Evolutionary conservation across 30 jellyfish, hydroid and myxozoan species (phyloP), one percentile per base, ranked within the genome.

Genomic region (Calvadosia cruxmelitensis): DNA sequence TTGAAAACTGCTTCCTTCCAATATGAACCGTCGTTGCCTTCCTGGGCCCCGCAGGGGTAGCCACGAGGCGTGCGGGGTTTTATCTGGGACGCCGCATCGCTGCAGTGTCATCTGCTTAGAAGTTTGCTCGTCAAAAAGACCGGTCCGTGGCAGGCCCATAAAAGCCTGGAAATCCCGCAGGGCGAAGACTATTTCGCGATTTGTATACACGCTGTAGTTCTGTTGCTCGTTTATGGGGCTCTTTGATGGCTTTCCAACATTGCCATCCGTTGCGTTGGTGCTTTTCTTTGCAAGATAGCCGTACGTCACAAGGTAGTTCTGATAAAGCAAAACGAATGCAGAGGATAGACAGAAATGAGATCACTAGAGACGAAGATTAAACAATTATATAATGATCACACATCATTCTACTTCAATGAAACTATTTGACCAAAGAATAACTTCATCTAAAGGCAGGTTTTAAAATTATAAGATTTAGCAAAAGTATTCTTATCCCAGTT

Each of bases 1-100:
- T 85, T 85, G 73, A 50, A 53, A 66, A 42, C 78, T 52, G 24
- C 74, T 81, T 66, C 73, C 85, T 0, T 62, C 49, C 29, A 70
- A 84, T 66, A 5, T 72, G 31, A 80, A 23, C 3, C 79, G 49
- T 53, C 81, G 67, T 29, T 81, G 67, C 24, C 93, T 62, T 34
- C 77, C 48, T 23, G 27, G 33, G 23, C 72, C n/a, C 10, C 65
- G 2, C 2, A 51, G 81, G 13, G 82, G 85, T n/a, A 80, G 23
- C 93, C 93, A 80, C 31, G 93, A 28, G 3, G 65, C 81, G 62
- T 80, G 94, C 25, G 88, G 94, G 15, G 77, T 70, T 70, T 73
- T 73, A 72, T 82, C 94, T 63, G 65, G 63, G 7, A 73, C 87
- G 20, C 94, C 94, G 68, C 94, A 82, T 32, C 94, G 53, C 27